A percentile compares a stretch with the other conserved stretches of the same genome.
Conservation (phyloP, 2,888 invertebrate species). For the Eupithecia pulchellata region DNA sequence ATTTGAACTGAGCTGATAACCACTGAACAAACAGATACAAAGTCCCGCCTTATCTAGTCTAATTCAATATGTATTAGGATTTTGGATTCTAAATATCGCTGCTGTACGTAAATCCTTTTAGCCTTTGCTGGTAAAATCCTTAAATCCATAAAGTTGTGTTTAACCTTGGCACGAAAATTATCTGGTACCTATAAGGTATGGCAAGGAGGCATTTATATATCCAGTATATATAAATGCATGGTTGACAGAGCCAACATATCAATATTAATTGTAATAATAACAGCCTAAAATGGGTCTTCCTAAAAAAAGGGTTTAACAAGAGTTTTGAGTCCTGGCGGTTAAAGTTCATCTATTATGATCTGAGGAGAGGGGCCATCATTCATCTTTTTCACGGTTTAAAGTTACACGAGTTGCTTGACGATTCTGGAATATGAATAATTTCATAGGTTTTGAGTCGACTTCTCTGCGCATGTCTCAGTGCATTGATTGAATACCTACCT, state of each 20-base stretch:
- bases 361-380: not conserved
- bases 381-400: not conserved
- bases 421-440: not conserved
- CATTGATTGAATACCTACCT: conserved; percentile 7
- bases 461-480: conserved; percentile 7
- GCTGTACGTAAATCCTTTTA: not conserved
- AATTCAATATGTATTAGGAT: conserved; percentile 30
- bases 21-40: conserved; percentile 39
- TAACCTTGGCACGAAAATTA: conserved; percentile 27
- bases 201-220: too few relatives aligned
- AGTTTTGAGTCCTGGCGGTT: not conserved
- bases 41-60: conserved; percentile 29
- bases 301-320: not conserved
- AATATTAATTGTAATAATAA: too few relatives aligned
- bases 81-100: conserved; percentile 10
- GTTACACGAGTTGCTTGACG: not conserved
- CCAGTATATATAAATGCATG: too few relatives aligned
- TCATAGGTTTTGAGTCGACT: not conserved
- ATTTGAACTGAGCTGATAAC: conserved; percentile 49
- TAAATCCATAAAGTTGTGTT: conserved; percentile 2
- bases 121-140: conserved; percentile 4
- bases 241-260: too few relatives aligned
- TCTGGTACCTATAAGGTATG: too few relatives aligned
- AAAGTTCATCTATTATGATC: not conserved
- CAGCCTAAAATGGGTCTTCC: not conserved